Base-by-base conservation (phyloP, 2,113 vertebrate species). In the Halichoerus grypus region DNA sequence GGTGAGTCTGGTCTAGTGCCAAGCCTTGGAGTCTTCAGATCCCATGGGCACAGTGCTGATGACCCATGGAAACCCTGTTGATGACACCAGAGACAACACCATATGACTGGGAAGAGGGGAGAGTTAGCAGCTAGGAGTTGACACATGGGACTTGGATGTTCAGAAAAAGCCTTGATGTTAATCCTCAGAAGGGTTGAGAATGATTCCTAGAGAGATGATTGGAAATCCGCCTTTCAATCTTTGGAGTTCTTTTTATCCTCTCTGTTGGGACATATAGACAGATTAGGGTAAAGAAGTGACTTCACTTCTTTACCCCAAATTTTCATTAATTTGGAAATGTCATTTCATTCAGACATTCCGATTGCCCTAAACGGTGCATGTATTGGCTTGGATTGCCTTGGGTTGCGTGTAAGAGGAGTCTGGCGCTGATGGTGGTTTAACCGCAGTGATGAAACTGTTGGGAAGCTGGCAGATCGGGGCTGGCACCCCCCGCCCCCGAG, bases 1-100 rank as follows among this genome's bases (percentile, higher is more conserved):
- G 84, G 53, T 15, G n/a, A 84, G n/a, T 88, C 83, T 97, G 89
- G 51, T 61, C 53, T 10, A 22, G 31, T 94, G 94, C 97, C 98
- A 98, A 61, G 49, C 33, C 31, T 79, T 26, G 74, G 61, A 67
- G 86, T 19, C 67, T 33, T 94, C 42, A 36, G 53, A 49, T 93
- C 91, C 65, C 63, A 26, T 0, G 55, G 2, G 5, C 53, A 31
- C 0, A 1, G 6, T 33, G 57, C 31, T 19, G 46, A 19, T 26
- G 92, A 85, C 81, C 87, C 16, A 0, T 7, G 74, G 69, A 93
- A 84, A 59, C 24, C 33, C 63, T n/a, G 59, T 13, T 16, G 46
- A 15, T 49, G 61, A 67, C 22, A 39, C 90, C 6, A 1, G 5
- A 8, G 42, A 16, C 74, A 24, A 36, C 55, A 81, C 18, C 31